A percentile compares a stretch with the other conserved stretches of the same genome.
Conservation (phyloP, 1,140 invertebrate species). For the Tigriopus japonicus region DNA sequence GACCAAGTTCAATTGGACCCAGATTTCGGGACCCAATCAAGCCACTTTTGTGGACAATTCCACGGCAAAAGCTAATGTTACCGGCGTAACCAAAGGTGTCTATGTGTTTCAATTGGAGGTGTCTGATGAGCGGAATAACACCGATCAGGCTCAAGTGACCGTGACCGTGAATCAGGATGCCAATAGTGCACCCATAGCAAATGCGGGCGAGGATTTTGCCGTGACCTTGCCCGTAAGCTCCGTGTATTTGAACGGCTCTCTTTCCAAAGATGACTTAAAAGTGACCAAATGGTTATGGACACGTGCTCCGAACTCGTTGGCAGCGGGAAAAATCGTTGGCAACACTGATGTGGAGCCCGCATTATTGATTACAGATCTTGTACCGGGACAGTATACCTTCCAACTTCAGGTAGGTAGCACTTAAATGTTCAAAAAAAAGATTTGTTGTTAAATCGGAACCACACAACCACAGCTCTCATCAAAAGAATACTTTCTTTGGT, state of each 20-base stretch:
- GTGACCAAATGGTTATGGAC: constrained; percentile 70
- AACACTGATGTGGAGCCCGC: constrained; percentile 54
- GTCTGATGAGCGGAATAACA: constrained; percentile 60
- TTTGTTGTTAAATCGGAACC: too few species aligned
- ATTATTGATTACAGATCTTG: constrained; percentile 53
- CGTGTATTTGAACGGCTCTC: constrained; percentile 60
- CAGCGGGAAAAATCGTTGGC: constrained; percentile 56
- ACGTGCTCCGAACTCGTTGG: constrained; percentile 54
- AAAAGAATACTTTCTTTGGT: too few species aligned
- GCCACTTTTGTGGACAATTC: neutral
- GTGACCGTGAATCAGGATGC: constrained; percentile 76
- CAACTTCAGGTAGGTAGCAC: constrained; percentile 41
- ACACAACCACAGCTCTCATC: too few species aligned
- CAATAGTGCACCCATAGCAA: constrained; percentile 67
- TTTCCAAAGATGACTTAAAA: constrained; percentile 65
- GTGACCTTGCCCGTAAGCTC: constrained; percentile 50
- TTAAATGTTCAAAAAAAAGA: too few species aligned
- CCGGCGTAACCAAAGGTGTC: constrained; percentile 55
- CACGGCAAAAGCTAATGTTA: constrained; percentile 36
- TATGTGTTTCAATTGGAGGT: constrained; percentile 68
- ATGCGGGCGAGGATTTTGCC: constrained; percentile 62
- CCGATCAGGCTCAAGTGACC: constrained; percentile 43
- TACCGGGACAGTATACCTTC: constrained; percentile 70
- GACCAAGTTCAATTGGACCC: constrained; percentile 21
- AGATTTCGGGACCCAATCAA: neutral